Evolutionary conservation across 2,888 invertebrate genomes (phyloP), one percentile per base, ranked within the genome.

Genomic region (Boloria selene): DNA sequence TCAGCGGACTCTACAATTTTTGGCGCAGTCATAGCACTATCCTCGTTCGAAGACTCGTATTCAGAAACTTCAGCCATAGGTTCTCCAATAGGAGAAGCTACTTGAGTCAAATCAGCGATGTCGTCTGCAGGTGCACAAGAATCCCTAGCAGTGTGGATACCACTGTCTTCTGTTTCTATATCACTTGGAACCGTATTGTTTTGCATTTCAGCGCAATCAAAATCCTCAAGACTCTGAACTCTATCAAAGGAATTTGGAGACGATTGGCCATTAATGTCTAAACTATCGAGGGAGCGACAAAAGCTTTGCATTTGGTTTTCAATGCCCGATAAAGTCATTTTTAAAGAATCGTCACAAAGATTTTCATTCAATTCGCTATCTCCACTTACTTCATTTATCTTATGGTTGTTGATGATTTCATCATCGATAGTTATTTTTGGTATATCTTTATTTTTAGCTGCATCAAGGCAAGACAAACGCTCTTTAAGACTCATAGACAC

Each of bases 71-170:
- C 89, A 42, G 81, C 77, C 84, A 87, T 85, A 72, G 87, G 86
- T 79, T 90, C 92, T 73, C 87, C 90, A 22, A 90, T 83, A 14
- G 91, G 91, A 71, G 90, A 90, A 64, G 90, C 89, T 68, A 91
- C 88, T 81, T 91, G 90, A 68, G 88, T 87, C 71, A 89, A 82
- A 77, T 95, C 95, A 61, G 94, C 94, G 18, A 95, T 94, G 75
- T 96, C 96, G 81, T 96, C 96, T 56, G 95, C 95, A 76, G 96
- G 96, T 42, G 94, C 95, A 75, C 95, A 95, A 18, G 96, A 96
- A 64, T 95, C 96, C 79, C 96, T 95, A 3, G 96, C 96, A 5
- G 96, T 95, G 74, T 96, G 96, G 70, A 96, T 95, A 3, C 96
- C 96, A 70, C 95, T 95, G 79, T 97, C 96, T 85, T 97, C 96